Evolutionary conservation across 2,113 vertebrate genomes (phyloP).

Genomic region (Tachysurus vachellii): DNA sequence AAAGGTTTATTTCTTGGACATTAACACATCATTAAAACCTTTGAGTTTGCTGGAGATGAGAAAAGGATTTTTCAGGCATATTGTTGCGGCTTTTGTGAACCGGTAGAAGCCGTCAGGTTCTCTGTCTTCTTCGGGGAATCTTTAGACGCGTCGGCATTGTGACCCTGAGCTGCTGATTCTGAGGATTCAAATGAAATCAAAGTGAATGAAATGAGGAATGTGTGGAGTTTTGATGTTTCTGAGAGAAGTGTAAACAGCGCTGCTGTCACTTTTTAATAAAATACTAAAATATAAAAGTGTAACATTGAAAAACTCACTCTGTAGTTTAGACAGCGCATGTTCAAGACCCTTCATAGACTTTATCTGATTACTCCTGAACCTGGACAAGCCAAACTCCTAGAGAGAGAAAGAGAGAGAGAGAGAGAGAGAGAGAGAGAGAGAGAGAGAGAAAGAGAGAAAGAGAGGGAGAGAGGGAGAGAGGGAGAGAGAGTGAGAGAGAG

Average conservation of each 20-base stretch:
- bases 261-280: neutral
- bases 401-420: neutral
- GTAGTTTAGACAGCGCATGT: conserved; percentile 71
- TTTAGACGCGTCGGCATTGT: conserved; percentile 66
- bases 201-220: neutral
- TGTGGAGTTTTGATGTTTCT: no score
- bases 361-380: conserved; percentile 78
- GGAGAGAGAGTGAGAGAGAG: no score
- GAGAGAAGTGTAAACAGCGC: neutral
- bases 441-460: neutral
- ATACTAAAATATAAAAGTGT: neutral
- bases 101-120: conserved; percentile 65
- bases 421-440: conserved; percentile 4
- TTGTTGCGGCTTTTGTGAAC: conserved; percentile 69
- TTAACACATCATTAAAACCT: neutral
- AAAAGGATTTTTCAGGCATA: conserved; percentile 61
- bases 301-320: conserved; percentile 63
- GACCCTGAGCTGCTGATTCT: conserved; percentile 69
- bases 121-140: conserved; percentile 65
- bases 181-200: neutral
- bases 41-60: neutral
- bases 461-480: neutral
- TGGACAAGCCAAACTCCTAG: conserved; percentile 79
- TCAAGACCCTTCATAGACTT: conserved; percentile 80
- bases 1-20: neutral